These are phyloP conservation scores for Sula dactylatra DNA, from an alignment of 2,113 vertebrate species.

Conservation along the genomic window DNA sequence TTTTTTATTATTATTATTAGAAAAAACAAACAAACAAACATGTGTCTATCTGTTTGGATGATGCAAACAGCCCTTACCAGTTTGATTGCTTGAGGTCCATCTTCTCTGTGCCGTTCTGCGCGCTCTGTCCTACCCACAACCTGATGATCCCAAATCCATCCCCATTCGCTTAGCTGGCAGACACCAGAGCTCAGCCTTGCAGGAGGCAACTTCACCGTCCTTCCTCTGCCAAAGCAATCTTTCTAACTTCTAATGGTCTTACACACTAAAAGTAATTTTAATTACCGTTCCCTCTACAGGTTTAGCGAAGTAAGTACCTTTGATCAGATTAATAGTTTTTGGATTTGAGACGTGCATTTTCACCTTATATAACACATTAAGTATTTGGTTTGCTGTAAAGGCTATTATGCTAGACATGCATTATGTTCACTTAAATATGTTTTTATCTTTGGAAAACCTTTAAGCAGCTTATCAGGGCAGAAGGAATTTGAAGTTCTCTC, in stretches of 20 bases:
- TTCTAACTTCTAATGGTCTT: not conserved
- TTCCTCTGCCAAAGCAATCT: not conserved
- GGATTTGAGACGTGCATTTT: not conserved
- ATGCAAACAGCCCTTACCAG: too few relatives aligned
- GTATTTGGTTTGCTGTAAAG: not conserved
- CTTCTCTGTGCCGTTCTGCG: accelerated
- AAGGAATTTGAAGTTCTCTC: not conserved
- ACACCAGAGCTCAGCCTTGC: not conserved
- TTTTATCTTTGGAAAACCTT: not conserved
- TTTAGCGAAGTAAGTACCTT: not conserved
- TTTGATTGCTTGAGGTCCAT: not conserved
- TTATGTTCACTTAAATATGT: not conserved
- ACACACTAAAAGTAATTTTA: not conserved
- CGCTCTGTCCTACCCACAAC: not conserved
- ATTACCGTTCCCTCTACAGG: not conserved
- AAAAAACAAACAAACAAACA: not conserved
- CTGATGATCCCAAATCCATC: not conserved
- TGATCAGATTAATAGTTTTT: not conserved
- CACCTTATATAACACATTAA: not conserved
- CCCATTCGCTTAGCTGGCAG: accelerated
- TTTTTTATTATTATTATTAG: not conserved
- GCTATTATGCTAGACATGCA: too few relatives aligned
- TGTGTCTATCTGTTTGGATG: not conserved
- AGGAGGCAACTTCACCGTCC: not conserved
- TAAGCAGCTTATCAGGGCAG: not conserved